A percentile compares a stretch with the other conserved stretches of the same genome.
Evolutionary conservation across 2,113 vertebrate species (phyloP).

Genomic region (Prochilodus magdalenae): DNA sequence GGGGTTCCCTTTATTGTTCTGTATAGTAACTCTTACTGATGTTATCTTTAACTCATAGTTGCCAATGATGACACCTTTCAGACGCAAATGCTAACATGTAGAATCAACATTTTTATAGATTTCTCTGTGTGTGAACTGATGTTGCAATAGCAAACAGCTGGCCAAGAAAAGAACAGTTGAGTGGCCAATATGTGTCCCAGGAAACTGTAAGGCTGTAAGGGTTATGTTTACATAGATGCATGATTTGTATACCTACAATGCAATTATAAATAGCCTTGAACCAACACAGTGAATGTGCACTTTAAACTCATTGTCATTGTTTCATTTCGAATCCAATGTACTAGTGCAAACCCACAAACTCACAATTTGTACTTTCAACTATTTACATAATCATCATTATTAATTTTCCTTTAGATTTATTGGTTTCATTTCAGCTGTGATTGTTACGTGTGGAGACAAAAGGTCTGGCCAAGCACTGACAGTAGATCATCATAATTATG

Average conservation of each 20-base stretch:
- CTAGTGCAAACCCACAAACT: not conserved
- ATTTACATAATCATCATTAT: not conserved
- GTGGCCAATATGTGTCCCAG: not conserved
- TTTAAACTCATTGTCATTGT: not conserved
- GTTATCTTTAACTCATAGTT: too few species aligned
- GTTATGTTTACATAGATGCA: not conserved
- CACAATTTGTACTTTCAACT: not conserved
- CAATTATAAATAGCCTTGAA: not conserved
- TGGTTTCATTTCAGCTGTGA: conserved; percentile 2
- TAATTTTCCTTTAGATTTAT: conserved; percentile 2
- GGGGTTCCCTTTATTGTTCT: too few species aligned
- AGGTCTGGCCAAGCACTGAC: conserved; percentile 8
- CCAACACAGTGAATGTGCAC: not conserved
- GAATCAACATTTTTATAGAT: too few species aligned
- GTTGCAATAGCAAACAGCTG: not conserved
- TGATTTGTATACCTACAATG: not conserved
- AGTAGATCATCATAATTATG: not conserved
- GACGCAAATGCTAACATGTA: too few species aligned
- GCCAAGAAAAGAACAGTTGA: not conserved
- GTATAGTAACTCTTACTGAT: too few species aligned
- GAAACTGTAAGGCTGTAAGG: not conserved
- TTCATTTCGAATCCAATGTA: not conserved
- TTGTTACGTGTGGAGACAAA: not conserved
- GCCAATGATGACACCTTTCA: too few species aligned
- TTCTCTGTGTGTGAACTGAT: not conserved